Evolutionary conservation across 2,888 invertebrate genomes (phyloP), one percentile per base, ranked within the genome.

Genomic region (Drosophila paranaensis): DNA sequence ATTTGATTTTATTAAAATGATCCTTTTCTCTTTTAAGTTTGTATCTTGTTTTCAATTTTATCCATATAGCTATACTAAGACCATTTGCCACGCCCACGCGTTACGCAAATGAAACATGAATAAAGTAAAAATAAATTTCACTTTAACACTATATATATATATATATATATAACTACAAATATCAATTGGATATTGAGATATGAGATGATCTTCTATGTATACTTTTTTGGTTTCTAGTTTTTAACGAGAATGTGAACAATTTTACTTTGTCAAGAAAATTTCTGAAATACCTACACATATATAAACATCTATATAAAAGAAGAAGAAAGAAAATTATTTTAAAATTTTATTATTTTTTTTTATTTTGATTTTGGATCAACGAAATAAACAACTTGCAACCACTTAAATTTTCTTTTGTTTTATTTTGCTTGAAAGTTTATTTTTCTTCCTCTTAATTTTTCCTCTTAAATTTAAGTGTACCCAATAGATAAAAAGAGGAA

Each of bases 191-290:
- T 14, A 30, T 20, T 33, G 16, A 39, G 37, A 9, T 10, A 35
- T 51, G 39, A 63, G 63, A 70, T 48, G 60, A 71, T 53, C 45
- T 40, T 53, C 30, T 55, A 60, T 11, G 39, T 55, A 33, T 56
- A 39, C 10, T n/a, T 14, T 27, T 54, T 60, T 56, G 45, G 16
- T 42, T 73, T 73, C 9, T 56, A 56, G 16, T 60, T 60, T 64
- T 64, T 54, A 58, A 56, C 45, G 37, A 48, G 60, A 56, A 53
- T 79, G 80, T 79, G n/a, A 67, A 75, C 6, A 43, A 40, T 81
- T 82, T 85, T 79, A 80, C 62, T 82, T 88, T 79, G 79, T 79
- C 57, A 11, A 55, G 33, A 37, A 66, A 64, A 37, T 43, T 68
- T 42, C 37, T 63, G 60, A 82, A 81, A 46, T 53, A 65, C 45